Base-by-base conservation (phyloP, 2,113 vertebrate genomes). In the Ascaphus truei region DNA sequence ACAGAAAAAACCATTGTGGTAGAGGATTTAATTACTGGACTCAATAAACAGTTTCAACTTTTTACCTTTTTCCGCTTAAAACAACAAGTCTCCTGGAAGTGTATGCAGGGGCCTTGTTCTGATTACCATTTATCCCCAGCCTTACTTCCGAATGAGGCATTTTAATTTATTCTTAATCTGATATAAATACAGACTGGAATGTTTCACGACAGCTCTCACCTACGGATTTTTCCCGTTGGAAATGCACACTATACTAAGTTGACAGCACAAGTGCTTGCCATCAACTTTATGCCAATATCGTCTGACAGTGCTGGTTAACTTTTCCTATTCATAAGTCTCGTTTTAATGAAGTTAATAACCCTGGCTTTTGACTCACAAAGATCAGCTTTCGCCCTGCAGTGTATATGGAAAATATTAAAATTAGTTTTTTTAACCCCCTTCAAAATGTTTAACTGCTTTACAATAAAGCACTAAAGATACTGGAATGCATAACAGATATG, bases 321-420 rank as follows among this genome's bases (percentile, higher is more conserved):
- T 53, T 20, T 43, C 71, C 41, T 77, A 71, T 79, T 73, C 73
- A 64, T 77, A 52, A 76, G 58, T 36, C 69, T 57, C 52, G 43
- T 64, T 66, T 72, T 83, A 85, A 81, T 83, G 77, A 84, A 86
- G 82, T 83, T 81, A 83, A 61, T 18, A 80, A 78, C 73, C 80
- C 80, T 83, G 80, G 68, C 77, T 86, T 90, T 86, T 67, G 56
- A 77, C 78, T 80, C 75, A 71, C 47, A 72, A 11, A 2, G 76
- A 82, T 85, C 83, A 47, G 62, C 63, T 89, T 88, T 85, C 83
- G 47, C 74, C 85, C 74, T 77, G 64, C 59, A 62, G 80, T 81
- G 80, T 85, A 86, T 76, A 62, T 77, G 86, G 84, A 81, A 72
- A 82, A 77, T 75, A 84, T 88, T 90, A 87, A 82, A 84, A 81